Evolutionary conservation across 2,113 vertebrate genomes (phyloP).

Genomic region (Apteryx owenii): DNA sequence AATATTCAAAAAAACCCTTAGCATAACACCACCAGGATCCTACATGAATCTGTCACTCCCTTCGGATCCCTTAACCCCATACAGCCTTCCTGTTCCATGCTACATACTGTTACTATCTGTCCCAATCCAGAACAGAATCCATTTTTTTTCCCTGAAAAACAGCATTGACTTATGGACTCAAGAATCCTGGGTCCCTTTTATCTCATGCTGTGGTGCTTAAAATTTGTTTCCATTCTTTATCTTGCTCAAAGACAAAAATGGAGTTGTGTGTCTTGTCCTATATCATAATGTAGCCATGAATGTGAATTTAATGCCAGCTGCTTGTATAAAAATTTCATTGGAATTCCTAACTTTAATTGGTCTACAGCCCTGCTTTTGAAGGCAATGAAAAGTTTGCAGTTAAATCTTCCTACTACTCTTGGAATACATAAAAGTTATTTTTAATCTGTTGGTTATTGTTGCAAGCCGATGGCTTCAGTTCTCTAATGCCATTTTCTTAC

Average conservation of each 20-base stretch:
- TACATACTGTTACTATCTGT: neutral
- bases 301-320: neutral
- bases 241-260: neutral
- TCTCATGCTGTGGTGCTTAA: neutral
- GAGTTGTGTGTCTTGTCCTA: neutral
- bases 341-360: neutral
- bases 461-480: conserved; percentile 1
- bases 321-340: neutral
- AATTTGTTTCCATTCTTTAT: neutral
- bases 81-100: neutral
- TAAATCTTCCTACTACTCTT: neutral
- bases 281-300: neutral
- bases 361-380: neutral
- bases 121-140: neutral
- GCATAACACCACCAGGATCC: too few relatives aligned
- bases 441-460: conserved; percentile 35
- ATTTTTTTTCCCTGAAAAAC: neutral
- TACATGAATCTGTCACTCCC: neutral
- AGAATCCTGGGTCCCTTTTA: neutral
- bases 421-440: neutral
- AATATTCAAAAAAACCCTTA: neutral
- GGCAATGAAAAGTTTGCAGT: neutral
- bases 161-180: neutral
- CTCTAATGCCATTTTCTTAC: neutral
- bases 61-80: neutral